Evolutionary conservation across 2,113 vertebrate genomes (phyloP).

Genomic region (Hassar affinis): DNA sequence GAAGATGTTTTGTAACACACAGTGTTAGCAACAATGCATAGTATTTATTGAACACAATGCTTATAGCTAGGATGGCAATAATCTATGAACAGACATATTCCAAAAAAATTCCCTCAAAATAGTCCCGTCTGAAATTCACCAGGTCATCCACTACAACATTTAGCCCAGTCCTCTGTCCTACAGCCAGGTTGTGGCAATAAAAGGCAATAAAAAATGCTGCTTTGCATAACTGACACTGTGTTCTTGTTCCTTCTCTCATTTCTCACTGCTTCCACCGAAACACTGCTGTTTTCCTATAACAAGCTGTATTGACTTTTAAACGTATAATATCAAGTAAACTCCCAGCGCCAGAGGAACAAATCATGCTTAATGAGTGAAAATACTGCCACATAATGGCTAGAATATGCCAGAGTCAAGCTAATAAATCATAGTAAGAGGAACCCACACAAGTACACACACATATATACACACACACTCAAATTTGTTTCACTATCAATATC

Average conservation of each 20-base stretch:
- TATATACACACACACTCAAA: neutral
- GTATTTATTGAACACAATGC: neutral
- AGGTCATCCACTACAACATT: neutral
- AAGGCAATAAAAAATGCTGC: neutral
- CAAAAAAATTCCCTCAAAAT: neutral
- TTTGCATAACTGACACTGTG: conserved; percentile 10
- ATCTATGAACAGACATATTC: neutral
- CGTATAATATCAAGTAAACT: conserved; percentile 43
- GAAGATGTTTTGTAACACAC: neutral
- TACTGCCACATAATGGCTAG: conserved; percentile 42
- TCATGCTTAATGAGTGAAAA: conserved; percentile 52
- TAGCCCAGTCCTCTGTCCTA: neutral
- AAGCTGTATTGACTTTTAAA: conserved; percentile 48
- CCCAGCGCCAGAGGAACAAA: conserved; percentile 46
- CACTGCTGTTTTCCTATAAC: conserved; percentile 43
- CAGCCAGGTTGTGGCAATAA: neutral
- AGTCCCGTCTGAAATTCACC: neutral
- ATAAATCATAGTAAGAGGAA: conserved; percentile 48
- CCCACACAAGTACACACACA: conserved; percentile 32
- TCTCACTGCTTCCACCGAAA: neutral
- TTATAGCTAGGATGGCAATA: neutral
- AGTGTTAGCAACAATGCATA: neutral
- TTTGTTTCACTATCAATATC: too few relatives aligned
- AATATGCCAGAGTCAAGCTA: conserved; percentile 45
- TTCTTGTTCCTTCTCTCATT: conserved; percentile 8